Evolutionary conservation across 1,140 invertebrate species (phyloP), one percentile per base, ranked within the genome.

Genomic region (Orius laevigatus): DNA sequence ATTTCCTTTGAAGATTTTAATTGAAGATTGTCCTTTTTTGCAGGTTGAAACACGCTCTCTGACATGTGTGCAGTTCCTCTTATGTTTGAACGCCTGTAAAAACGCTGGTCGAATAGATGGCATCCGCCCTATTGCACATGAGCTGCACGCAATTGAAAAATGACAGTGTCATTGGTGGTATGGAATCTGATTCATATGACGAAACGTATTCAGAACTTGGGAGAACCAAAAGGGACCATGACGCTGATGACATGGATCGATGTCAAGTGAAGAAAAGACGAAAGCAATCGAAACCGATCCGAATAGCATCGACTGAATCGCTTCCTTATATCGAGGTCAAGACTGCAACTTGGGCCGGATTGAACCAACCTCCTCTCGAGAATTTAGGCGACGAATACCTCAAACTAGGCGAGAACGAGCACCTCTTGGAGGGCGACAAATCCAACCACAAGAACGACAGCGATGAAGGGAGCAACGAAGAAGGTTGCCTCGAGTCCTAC

Each of bases 251-350:
- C 42, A 33, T 42, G 36, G 55, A 56, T 12, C 49, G 51, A 42
- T 43, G 31, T 25, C 50, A 57, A 39, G 36, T 55, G 4, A 59
- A 59, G 38, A 59, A 59, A 39, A 52, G 58, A 31, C 49, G 57
- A 18, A 59, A 59, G 47, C 58, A 59, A 43, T 55, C 57, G 2
- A 59, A 58, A 43, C 58, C 58, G 1, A 53, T 56, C 0, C 50
- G 58, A 45, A 59, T 59, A 38, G 46, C 58, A 5, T 53, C 53
- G 25, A 40, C 48, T 3, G 51, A 51, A 12, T 45, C 47, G 15
- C 16, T 34, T 10, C 48, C 54, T 10, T 45, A 43, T 14, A 31
- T 11, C 11, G 34, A 47, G 16, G 20, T 47, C 8, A 47, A 47
- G 14, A 36, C 45, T 2, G 10, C 45, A 47, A 32, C 33, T 45